phyloP scores from a whole-genome alignment of 2,113 vertebrate genomes.

The Myotis brandtii region DNA sequence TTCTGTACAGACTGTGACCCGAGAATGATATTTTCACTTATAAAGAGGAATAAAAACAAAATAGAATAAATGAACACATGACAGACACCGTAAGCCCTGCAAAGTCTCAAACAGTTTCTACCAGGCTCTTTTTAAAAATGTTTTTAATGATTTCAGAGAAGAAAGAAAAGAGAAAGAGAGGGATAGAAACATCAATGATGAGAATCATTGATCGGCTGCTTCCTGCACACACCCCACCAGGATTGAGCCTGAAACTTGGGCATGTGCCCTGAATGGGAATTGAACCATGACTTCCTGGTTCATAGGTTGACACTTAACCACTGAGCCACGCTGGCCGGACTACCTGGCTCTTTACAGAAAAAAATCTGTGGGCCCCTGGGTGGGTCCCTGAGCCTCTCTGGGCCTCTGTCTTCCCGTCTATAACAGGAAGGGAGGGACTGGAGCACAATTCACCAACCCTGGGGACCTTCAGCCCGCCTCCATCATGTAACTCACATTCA shows the following conservation, averaged over 20 bases:
- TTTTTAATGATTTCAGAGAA: too few species aligned
- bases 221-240: too few species aligned
- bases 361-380: background rate
- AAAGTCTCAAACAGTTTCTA: background rate
- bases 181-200: too few species aligned
- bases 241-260: too few species aligned
- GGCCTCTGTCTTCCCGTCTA: rapidly evolving
- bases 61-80: background rate
- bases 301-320: too few species aligned
- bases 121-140: background rate
- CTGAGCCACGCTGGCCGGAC: too few species aligned
- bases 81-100: background rate
- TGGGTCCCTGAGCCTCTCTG: background rate
- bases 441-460: background rate
- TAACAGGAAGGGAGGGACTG: background rate
- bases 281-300: too few species aligned
- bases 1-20: background rate
- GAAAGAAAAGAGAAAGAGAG: too few species aligned
- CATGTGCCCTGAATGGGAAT: too few species aligned
- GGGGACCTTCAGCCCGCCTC: too few species aligned
- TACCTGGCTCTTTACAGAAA: background rate
- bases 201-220: too few species aligned
- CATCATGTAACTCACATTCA: rapidly evolving
- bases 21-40: background rate
- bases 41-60: background rate